These are phyloP conservation scores for Pseudomyrmex cubaensis DNA, from an alignment of 1,140 invertebrate genomes.

Conservation along the genomic window DNA sequence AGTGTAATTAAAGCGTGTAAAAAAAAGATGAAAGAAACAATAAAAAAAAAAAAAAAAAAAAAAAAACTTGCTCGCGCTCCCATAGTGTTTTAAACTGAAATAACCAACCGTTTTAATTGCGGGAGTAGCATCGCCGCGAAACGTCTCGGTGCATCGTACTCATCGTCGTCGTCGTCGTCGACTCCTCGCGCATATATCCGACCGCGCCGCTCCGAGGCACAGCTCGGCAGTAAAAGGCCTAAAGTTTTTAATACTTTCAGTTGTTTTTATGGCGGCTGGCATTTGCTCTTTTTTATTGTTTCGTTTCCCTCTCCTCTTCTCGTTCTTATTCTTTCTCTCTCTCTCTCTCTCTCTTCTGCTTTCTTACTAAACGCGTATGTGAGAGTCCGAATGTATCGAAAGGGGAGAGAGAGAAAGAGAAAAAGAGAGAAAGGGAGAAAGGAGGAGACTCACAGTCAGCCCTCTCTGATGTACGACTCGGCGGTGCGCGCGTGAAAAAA, in stretches of 20 bases:
- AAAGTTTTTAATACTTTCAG: conserved; percentile 85
- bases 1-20: conserved; percentile 1
- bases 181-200: conserved; percentile 41
- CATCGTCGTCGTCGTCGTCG: conserved; percentile 1
- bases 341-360: conserved; percentile 44
- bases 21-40: neutral
- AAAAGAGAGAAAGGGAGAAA: conserved; percentile 29
- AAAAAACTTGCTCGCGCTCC: neutral
- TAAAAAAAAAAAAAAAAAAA: neutral
- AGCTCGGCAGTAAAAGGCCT: conserved; percentile 79
- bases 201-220: conserved; percentile 45
- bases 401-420: neutral
- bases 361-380: conserved; percentile 40
- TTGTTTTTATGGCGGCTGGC: conserved; percentile 84
- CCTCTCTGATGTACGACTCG: conserved; percentile 84
- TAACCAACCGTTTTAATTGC: conserved; percentile 34
- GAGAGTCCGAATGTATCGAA: neutral
- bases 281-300: conserved; percentile 79
- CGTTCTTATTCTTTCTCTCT: conserved; percentile 34
- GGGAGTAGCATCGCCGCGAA: conserved; percentile 6
- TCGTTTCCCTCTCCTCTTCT: conserved; percentile 46
- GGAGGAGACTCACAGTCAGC: conserved; percentile 75
- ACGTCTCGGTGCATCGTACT: neutral
- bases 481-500: conserved; percentile 84
- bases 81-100: conserved; percentile 5